Evolutionary conservation across 2,113 vertebrate genomes (phyloP), one percentile per base, ranked within the genome.

Genomic region (Pterocles orientalis): DNA sequence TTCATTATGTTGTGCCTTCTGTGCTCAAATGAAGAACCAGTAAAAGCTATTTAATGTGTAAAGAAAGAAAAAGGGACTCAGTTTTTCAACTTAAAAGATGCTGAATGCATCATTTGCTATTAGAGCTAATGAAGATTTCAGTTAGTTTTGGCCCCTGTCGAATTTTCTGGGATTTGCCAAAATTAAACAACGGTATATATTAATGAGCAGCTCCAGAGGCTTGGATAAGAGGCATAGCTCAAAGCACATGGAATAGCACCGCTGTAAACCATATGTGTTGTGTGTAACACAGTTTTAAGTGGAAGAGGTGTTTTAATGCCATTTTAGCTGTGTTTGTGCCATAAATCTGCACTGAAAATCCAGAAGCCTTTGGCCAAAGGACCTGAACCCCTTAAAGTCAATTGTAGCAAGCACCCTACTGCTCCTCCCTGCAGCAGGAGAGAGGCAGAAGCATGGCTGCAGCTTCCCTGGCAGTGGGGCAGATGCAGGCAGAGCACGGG

Each of bases 51-150:
- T 66, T 84, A 13, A 14, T 34, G 8, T 69, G 29, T 19, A 45
- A 78, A 92, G 54, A 71, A 64, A 83, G 33, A 85, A 94, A 65
- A 90, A 87, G 53, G 45, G 25, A 60, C 33, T n/a, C 17, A 34
- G 23, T 25, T 79, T 53, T 91, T 94, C 56, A 16, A 45, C 45
- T 36, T 86, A 91, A 94, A 94, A 90, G 53, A 79, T 96, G 66
- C 45, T 85, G 60, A 88, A 79, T 73, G 71, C 29, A 18, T 88
- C 60, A 53, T 68, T 93, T 96, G 39, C 77, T 65, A 41, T 88
- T 85, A 95, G 82, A 96, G 45, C 60, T 97, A 98, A 96, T 94
- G 86, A 96, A 90, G 45, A 92, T 93, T 95, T 91, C 81, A 89
- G 88, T 82, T 90, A 95, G 41, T 33, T 89, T 96, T 94, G 91